phyloP scores from a whole-genome alignment of 2,888 invertebrate species.

The Agapetus fuscipes region DNA sequence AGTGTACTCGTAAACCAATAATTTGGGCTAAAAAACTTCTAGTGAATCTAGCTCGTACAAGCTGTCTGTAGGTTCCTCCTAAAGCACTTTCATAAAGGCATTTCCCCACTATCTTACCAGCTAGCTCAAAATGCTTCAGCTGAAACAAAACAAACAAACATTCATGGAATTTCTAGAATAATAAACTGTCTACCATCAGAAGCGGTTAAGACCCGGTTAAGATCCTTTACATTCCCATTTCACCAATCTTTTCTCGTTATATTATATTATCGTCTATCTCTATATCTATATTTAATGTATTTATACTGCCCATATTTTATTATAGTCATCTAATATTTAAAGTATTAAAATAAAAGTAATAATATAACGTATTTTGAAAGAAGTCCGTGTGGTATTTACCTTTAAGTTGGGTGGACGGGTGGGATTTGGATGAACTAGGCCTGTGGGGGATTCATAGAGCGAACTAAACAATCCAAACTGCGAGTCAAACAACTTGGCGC shows the following conservation, averaged over 20 bases:
- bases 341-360: too few species aligned
- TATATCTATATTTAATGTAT: too few species aligned
- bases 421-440: conserved; percentile 83
- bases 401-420: conserved; percentile 67
- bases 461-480: conserved; percentile 73
- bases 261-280: too few species aligned
- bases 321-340: too few species aligned
- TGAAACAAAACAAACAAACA: conserved; percentile 24
- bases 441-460: conserved; percentile 78
- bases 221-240: too few species aligned
- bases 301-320: too few species aligned
- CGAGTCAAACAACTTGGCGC: conserved; percentile 78
- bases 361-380: too few species aligned
- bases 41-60: conserved; percentile 84
- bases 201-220: too few species aligned
- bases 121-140: conserved; percentile 84
- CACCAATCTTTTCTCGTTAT: too few species aligned
- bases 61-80: conserved; percentile 79
- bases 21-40: conserved; percentile 90
- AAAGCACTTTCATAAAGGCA: conserved; percentile 89
- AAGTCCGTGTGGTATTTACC: too few species aligned
- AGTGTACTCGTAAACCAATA: conserved; percentile 86
- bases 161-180: too few species aligned
- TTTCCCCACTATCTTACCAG: conserved; percentile 89
- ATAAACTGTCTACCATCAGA: too few species aligned